Conservation (phyloP, 2,113 vertebrate species). For the Enhydra lutris region DNA sequence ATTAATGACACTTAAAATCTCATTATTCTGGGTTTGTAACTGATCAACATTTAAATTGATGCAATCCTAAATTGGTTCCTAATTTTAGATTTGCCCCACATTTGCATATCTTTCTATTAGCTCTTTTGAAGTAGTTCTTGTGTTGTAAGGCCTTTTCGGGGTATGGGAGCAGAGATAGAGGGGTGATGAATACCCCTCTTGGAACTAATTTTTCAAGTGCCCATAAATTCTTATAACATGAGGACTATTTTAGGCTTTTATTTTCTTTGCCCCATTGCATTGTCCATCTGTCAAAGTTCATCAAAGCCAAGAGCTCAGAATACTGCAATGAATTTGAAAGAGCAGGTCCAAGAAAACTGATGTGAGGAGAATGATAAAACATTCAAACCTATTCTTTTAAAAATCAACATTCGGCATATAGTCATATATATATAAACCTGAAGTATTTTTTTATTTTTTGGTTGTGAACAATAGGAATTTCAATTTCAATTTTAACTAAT, state of each 20-base stretch:
- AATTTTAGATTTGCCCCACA: neutral
- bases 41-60: slow-evolving; percentile 4
- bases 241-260: slow-evolving; percentile 34
- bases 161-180: neutral
- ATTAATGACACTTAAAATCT: neutral
- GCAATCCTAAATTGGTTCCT: neutral
- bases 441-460: neutral
- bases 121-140: neutral
- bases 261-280: slow-evolving; percentile 3
- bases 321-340: slow-evolving; percentile 4
- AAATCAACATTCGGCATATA: neutral
- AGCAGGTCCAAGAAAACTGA: neutral
- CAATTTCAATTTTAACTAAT: neutral
- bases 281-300: slow-evolving; percentile 50
- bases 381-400: neutral
- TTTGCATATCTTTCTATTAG: neutral
- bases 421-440: neutral
- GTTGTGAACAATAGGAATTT: neutral
- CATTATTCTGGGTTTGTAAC: neutral
- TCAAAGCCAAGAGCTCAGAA: slow-evolving; percentile 32
- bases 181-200: neutral
- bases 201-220: neutral
- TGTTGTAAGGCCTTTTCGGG: neutral
- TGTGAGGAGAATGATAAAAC: neutral
- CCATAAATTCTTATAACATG: neutral